Conservation (phyloP, 1,140 invertebrate species). For the Lutraria rhynchaena region DNA sequence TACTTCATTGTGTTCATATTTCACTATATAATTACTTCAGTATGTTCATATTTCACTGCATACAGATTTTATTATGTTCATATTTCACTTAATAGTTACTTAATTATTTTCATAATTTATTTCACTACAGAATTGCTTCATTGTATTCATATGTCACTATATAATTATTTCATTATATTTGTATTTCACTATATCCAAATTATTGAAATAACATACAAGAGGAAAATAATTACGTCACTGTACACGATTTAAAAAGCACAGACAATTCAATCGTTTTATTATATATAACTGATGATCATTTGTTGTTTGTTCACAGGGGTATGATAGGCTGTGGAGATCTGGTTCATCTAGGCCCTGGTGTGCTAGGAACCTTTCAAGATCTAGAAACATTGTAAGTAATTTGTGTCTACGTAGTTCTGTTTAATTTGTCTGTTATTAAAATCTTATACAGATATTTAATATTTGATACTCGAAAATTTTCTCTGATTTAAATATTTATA, state of each 20-base stretch:
- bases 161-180: neutral
- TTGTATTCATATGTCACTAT: neutral
- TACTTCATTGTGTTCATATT: too few relatives aligned
- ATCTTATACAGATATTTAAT: too few relatives aligned
- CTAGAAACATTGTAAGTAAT: slow-evolving; percentile 85
- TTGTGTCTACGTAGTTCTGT: too few relatives aligned
- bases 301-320: slow-evolving; percentile 81
- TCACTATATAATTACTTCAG: too few relatives aligned
- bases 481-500: too few relatives aligned
- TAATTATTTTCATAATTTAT: neutral
- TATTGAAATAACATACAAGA: neutral
- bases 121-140: neutral
- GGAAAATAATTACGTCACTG: neutral
- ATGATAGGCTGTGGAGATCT: slow-evolving; percentile 84
- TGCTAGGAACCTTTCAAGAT: slow-evolving; percentile 82
- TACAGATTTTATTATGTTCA: too few relatives aligned
- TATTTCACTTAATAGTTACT: too few relatives aligned
- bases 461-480: too few relatives aligned
- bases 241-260: neutral
- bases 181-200: too few relatives aligned
- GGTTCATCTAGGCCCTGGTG: slow-evolving; percentile 81
- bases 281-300: neutral
- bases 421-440: too few relatives aligned
- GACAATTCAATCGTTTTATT: neutral
- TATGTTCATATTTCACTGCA: too few relatives aligned